Conservation (phyloP, 2,797 vertebrate species). For the Muscicapa striata region DNA sequence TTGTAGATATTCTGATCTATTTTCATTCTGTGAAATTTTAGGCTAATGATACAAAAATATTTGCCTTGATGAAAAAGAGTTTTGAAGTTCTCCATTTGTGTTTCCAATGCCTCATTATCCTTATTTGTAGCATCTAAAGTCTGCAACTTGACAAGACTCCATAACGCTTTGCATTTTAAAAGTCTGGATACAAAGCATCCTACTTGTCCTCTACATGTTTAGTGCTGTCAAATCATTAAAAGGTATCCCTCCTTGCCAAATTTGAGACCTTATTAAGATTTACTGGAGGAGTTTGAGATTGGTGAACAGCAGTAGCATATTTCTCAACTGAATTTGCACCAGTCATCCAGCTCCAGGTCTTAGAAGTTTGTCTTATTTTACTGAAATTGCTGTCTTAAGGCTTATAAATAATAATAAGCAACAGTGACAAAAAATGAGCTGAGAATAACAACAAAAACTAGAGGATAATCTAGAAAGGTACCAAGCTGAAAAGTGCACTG, state of each 20-base stretch:
- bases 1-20: not conserved
- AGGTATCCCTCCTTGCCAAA: not conserved
- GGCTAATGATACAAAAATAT: not conserved
- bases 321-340: conserved; percentile 32
- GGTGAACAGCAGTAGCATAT: conserved; percentile 7
- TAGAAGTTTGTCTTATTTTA: conserved; percentile 45
- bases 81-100: not conserved
- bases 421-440: not conserved
- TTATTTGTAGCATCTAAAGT: conserved; percentile 15
- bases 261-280: conserved; percentile 51
- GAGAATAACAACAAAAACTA: conserved; percentile 18
- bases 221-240: conserved; percentile 44
- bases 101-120: conserved; percentile 30
- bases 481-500: not conserved
- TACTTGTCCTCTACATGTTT: conserved; percentile 33
- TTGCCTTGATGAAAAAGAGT: not conserved
- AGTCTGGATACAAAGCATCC: conserved; percentile 39
- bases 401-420: conserved; percentile 48
- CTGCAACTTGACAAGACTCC: conserved; percentile 32
- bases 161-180: not conserved
- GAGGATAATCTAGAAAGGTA: not conserved
- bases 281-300: conserved; percentile 11
- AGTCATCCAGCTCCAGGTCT: not conserved
- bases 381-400: not conserved
- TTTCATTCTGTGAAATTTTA: not conserved